phyloP scores from a whole-genome alignment of 2,888 invertebrate genomes.

The Tigriopus californicus region DNA sequence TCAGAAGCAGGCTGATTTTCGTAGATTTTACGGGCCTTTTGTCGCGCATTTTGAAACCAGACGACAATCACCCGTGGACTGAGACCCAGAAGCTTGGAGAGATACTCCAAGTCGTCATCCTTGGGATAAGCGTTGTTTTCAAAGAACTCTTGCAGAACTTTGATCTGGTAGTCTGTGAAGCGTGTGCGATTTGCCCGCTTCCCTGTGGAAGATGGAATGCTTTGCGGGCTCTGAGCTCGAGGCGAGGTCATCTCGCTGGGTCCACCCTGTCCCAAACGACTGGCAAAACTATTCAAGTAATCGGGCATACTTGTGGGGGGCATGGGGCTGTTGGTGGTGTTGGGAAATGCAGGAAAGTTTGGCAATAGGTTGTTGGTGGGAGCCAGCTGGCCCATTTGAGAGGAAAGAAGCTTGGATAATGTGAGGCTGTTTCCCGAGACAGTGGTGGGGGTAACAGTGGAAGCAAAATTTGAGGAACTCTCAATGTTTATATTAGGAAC shows the following conservation, averaged over 20 bases:
- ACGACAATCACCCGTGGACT: slow-evolving; percentile 97
- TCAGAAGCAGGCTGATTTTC: slow-evolving; percentile 69
- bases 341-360: slow-evolving; percentile 14
- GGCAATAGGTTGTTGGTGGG: slow-evolving; percentile 9
- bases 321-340: neutral
- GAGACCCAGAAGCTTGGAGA: slow-evolving; percentile 79
- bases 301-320: slow-evolving; percentile 8
- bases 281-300: slow-evolving; percentile 6
- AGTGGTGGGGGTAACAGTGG: neutral
- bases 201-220: slow-evolving; percentile 31
- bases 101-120: slow-evolving; percentile 93
- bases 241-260: neutral
- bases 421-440: neutral
- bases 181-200: slow-evolving; percentile 95
- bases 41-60: slow-evolving; percentile 99
- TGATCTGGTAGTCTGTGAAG: slow-evolving; percentile 98
- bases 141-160: slow-evolving; percentile 96
- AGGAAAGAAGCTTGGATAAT: slow-evolving; percentile 3
- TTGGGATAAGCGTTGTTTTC: slow-evolving; percentile 99
- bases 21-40: slow-evolving; percentile 94
- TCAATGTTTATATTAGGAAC: neutral
- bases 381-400: slow-evolving; percentile 2
- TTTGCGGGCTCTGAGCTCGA: neutral
- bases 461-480: neutral
- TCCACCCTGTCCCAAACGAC: neutral